These are phyloP conservation scores for Rallus crepitans DNA, from an alignment of 2,797 vertebrate species.

Conservation along the genomic window DNA sequence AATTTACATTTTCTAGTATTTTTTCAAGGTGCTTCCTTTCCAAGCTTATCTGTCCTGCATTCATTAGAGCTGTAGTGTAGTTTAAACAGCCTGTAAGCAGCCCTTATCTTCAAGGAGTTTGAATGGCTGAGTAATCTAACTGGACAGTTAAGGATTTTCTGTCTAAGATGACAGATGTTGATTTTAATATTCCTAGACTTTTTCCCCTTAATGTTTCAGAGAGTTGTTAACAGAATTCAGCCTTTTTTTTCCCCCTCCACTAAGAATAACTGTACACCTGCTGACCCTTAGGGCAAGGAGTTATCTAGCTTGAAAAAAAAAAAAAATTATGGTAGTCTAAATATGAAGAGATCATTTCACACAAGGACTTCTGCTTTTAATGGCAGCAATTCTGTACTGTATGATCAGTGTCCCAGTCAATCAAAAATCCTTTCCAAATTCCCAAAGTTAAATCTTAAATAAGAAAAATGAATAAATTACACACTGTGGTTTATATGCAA, in stretches of 20 bases:
- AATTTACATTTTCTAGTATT: neutral
- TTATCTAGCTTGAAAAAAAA: neutral
- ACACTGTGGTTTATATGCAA: neutral
- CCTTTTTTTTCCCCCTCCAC: neutral
- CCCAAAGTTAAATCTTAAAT: neutral
- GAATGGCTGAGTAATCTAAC: constrained; percentile 52
- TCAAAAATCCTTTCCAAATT: neutral
- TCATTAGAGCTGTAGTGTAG: neutral
- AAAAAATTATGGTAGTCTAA: neutral
- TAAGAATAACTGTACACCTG: constrained; percentile 20
- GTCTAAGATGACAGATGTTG: constrained; percentile 62
- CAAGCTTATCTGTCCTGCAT: neutral
- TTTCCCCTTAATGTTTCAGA: constrained; percentile 38
- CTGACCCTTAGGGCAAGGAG: neutral
- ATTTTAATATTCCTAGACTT: constrained; percentile 67
- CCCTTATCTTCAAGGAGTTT: constrained; percentile 7
- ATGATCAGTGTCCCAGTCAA: neutral
- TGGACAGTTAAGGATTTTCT: constrained; percentile 76
- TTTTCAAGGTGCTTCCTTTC: constrained; percentile 35
- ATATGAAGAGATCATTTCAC: neutral
- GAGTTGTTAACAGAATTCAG: constrained; percentile 26
- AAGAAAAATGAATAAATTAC: neutral
- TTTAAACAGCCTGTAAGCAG: constrained; percentile 15
- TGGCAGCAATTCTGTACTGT: neutral
- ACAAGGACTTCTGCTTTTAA: neutral